A percentile compares a stretch with the other conserved stretches of the same genome.
These are phyloP conservation scores for Nycticorax nycticorax DNA, from an alignment of 2,113 vertebrate species.

Conservation along the genomic window DNA sequence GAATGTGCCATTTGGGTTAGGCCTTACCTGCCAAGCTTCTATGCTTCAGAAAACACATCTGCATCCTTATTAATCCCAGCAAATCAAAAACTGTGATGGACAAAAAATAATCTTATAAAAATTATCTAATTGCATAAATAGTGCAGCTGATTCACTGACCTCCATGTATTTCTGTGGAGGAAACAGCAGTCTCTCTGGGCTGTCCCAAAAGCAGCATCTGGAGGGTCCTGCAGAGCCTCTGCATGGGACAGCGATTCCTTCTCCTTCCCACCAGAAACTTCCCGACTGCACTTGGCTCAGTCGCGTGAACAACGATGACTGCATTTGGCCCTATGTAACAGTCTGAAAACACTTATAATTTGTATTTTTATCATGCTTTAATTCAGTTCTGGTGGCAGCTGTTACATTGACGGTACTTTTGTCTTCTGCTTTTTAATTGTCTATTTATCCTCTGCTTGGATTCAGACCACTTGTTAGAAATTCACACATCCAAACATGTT, in stretches of 20 bases:
- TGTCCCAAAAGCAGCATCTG: background rate
- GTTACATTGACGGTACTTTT: background rate
- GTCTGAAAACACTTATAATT: background rate
- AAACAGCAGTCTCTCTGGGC: background rate
- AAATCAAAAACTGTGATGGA: background rate
- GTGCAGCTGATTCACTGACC: background rate
- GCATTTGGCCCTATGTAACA: background rate
- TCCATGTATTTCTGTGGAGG: background rate
- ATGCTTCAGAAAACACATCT: background rate
- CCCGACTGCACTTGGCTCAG: background rate
- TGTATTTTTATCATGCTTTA: background rate
- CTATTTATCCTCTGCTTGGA: background rate
- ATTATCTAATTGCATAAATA: background rate
- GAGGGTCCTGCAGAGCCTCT: background rate
- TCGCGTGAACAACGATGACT: fast-evolving
- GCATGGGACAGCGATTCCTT: background rate
- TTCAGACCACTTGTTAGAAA: background rate
- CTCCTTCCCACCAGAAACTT: background rate
- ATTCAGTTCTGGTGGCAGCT: background rate
- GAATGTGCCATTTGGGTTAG: background rate
- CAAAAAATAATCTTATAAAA: background rate
- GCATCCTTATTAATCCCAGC: background rate
- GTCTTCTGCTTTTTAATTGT: background rate
- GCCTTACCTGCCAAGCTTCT: background rate
- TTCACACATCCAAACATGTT: background rate